phyloP scores from a whole-genome alignment of 2,797 vertebrate genomes.

The Pampus argenteus region DNA sequence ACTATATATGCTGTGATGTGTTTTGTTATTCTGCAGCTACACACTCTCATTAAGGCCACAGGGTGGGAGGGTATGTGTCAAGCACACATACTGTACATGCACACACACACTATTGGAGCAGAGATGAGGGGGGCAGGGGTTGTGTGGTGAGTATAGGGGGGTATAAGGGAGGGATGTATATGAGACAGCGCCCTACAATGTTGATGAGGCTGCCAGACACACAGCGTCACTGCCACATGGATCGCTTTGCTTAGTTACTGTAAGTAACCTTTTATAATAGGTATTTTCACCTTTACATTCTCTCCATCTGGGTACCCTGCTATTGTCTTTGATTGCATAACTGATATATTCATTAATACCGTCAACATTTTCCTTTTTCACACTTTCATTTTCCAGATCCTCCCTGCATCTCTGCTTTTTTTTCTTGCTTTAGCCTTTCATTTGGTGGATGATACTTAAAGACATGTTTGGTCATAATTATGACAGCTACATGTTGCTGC shows the following conservation, averaged over 20 bases:
- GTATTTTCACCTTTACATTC: no score
- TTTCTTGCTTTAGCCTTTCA: background rate
- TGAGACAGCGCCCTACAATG: background rate
- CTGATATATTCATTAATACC: no score
- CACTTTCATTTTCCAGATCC: background rate
- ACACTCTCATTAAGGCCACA: background rate
- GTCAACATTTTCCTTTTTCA: background rate
- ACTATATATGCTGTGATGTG: no score
- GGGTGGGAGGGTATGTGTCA: background rate
- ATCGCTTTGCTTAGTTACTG: background rate
- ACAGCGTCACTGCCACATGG: conserved; percentile 1
- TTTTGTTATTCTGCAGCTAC: background rate
- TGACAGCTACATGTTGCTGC: background rate
- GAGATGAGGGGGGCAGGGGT: background rate
- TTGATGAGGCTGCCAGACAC: background rate
- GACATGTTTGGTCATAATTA: background rate
- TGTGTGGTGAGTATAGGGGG: background rate
- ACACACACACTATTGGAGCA: background rate
- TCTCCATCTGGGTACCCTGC: no score
- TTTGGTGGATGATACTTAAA: background rate
- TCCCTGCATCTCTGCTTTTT: background rate
- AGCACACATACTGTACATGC: conserved; percentile 1
- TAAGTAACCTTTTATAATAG: no score
- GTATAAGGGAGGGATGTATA: background rate
- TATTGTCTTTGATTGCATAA: no score